Conservation (phyloP, 2,113 vertebrate genomes). For the Scopus umbretta region DNA sequence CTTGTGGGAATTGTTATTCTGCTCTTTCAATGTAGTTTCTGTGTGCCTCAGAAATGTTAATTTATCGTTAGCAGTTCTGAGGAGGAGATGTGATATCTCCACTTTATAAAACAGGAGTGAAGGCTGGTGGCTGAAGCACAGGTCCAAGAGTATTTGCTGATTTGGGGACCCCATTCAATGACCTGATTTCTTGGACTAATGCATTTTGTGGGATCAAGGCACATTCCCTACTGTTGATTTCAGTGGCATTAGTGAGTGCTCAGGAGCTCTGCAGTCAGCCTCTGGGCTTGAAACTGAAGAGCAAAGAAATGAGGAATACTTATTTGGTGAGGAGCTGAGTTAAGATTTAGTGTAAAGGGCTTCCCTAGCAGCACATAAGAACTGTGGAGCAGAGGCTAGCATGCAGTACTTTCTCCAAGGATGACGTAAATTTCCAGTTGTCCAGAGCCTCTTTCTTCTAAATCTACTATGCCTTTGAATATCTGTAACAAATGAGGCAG, state of each 20-base stretch:
- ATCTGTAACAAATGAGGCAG: neutral
- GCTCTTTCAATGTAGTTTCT: neutral
- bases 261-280: neutral
- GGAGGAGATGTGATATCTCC: neutral
- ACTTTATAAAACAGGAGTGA: neutral
- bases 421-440: neutral
- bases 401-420: neutral
- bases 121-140: neutral
- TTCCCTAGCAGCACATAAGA: neutral
- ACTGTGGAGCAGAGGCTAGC: neutral
- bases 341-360: neutral
- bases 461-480: neutral
- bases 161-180: neutral
- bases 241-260: neutral
- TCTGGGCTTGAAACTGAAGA: neutral
- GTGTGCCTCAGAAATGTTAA: slow-evolving; percentile 16
- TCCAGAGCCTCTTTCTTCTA: neutral
- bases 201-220: neutral
- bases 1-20: neutral
- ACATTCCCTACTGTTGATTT: neutral
- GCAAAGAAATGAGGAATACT: neutral
- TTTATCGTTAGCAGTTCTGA: neutral
- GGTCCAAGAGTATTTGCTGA: neutral
- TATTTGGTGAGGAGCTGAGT: neutral
- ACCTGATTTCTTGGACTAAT: neutral